Conservation (phyloP, 2,113 vertebrate species). For the Phainopepla nitens region DNA sequence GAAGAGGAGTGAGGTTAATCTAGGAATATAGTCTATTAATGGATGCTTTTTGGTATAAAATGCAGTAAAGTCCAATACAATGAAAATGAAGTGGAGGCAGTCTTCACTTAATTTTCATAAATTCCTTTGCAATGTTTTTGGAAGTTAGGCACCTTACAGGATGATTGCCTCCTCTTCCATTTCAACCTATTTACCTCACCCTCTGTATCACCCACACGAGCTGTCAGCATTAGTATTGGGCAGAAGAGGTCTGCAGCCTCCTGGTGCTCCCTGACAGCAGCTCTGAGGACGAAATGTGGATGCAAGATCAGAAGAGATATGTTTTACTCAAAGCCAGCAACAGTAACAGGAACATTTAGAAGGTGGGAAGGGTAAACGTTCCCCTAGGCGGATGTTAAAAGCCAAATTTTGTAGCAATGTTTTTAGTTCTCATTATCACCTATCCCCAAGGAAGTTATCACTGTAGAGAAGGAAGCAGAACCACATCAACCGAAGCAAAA, state of each 20-base stretch:
- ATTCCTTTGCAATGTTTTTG: neutral
- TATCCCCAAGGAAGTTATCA: neutral
- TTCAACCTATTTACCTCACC: neutral
- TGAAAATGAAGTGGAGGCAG: neutral
- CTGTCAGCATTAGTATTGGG: rapidly evolving
- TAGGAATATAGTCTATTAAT: neutral
- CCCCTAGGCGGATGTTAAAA: neutral
- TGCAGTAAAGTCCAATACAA: neutral
- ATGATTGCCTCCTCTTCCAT: neutral
- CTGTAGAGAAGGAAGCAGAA: neutral
- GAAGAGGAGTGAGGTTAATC: neutral
- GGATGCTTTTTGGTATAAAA: neutral
- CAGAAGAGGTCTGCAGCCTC: neutral
- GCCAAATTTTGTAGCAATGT: neutral
- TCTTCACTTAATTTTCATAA: neutral
- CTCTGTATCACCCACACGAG: rapidly evolving
- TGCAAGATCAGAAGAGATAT: neutral
- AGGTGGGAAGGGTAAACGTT: neutral
- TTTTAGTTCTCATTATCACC: neutral
- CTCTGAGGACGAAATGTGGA: neutral
- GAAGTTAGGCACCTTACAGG: neutral
- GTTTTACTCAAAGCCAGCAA: neutral
- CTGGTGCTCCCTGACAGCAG: neutral
- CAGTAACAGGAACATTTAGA: neutral
- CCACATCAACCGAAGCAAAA: neutral